phyloP scores from a whole-genome alignment of 2,888 invertebrate genomes.

The Caenorhabditis wallacei region DNA sequence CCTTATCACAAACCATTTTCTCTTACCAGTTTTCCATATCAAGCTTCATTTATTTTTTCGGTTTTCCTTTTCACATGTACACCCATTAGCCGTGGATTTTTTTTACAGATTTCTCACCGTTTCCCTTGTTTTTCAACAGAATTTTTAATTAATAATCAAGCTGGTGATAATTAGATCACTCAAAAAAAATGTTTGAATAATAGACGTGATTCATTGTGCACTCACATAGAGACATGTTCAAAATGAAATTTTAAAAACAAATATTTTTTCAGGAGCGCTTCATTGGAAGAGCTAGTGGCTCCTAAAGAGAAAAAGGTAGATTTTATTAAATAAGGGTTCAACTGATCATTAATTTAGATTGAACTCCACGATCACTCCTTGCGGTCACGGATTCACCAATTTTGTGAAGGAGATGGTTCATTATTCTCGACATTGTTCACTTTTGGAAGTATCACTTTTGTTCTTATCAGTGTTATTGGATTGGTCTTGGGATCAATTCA shows the following conservation, averaged over 20 bases:
- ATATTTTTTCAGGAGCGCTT: conserved; percentile 74
- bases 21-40: conserved; percentile 8
- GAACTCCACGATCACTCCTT: conserved; percentile 72
- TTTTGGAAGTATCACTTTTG: conserved; percentile 79
- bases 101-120: conserved; percentile 13
- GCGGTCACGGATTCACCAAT: conserved; percentile 74
- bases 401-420: conserved; percentile 79
- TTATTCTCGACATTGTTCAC: conserved; percentile 78
- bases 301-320: conserved; percentile 72
- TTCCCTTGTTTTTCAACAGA: conserved; percentile 14
- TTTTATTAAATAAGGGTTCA: conserved; percentile 3
- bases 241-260: background rate
- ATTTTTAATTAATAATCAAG: conserved; percentile 12
- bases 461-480: conserved; percentile 79
- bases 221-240: conserved; percentile 5
- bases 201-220: conserved; percentile 59
- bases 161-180: conserved; percentile 21
- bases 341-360: conserved; percentile 25
- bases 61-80: conserved; percentile 27
- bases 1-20: conserved; percentile 5
- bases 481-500: conserved; percentile 80
- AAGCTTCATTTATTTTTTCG: conserved; percentile 8
- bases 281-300: conserved; percentile 76
- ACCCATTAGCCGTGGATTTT: conserved; percentile 44
- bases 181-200: conserved; percentile 48